phyloP scores from a whole-genome alignment of 2,797 vertebrate genomes.

The Brachymystax lenok region DNA sequence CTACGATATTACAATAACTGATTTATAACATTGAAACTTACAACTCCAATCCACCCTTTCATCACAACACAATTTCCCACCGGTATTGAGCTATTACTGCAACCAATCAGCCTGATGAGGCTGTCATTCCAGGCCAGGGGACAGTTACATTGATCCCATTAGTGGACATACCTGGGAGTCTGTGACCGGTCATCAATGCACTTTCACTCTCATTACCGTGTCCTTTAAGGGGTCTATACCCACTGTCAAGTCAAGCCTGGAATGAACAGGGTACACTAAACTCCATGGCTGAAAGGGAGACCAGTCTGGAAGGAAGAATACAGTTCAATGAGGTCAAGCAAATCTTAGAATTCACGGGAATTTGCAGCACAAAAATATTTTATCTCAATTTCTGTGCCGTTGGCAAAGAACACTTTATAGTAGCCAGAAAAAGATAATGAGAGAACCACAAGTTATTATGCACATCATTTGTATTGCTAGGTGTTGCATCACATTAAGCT shows the following conservation, averaged over 20 bases:
- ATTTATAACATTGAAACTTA: neutral
- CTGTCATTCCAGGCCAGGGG: neutral
- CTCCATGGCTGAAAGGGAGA: neutral
- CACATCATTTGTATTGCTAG: constrained; percentile 46
- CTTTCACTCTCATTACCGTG: constrained; percentile 41
- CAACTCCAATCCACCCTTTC: too few relatives aligned
- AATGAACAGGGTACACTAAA: neutral
- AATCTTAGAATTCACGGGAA: neutral
- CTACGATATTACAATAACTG: neutral
- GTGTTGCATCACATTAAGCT: constrained; percentile 54
- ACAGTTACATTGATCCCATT: constrained; percentile 49
- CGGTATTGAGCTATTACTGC: neutral
- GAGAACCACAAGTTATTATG: constrained; percentile 20
- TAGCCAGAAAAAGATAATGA: neutral
- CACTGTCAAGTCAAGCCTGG: neutral
- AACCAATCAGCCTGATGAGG: neutral
- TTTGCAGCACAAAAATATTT: neutral
- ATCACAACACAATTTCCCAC: too few relatives aligned
- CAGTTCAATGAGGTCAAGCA: constrained; percentile 15
- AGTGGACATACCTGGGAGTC: constrained; percentile 44
- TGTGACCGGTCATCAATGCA: constrained; percentile 54
- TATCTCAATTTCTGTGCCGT: neutral
- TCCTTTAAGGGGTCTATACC: constrained; percentile 18
- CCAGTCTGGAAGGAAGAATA: constrained; percentile 21
- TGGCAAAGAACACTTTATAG: neutral